Evolutionary conservation across 1,140 invertebrate species (phyloP).

Genomic region (Zophobas morio): DNA sequence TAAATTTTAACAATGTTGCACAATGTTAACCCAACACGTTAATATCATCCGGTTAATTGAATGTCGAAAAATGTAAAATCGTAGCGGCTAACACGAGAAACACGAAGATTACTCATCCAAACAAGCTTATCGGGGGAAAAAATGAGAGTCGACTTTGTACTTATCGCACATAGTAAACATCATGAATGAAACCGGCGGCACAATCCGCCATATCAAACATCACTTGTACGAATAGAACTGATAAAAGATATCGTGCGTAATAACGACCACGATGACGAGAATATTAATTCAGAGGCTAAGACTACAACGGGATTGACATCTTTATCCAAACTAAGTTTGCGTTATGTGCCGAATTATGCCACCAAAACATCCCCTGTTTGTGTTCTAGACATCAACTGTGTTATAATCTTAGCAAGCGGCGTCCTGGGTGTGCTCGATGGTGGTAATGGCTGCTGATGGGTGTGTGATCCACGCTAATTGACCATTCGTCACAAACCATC

Average conservation of each 20-base stretch:
- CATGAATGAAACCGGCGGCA: constrained; percentile 3
- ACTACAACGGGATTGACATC: constrained; percentile 3
- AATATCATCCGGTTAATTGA: background rate
- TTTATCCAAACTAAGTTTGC: constrained; percentile 17
- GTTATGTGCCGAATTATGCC: constrained; percentile 25
- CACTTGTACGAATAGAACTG: background rate
- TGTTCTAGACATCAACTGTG: constrained; percentile 16
- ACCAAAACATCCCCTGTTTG: constrained; percentile 25
- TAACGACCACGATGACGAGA: background rate
- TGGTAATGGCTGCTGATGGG: too few species aligned
- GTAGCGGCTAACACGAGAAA: background rate
- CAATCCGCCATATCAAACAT: background rate
- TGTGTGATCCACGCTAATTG: background rate
- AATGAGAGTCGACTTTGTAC: background rate
- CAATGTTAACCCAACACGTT: constrained; percentile 7
- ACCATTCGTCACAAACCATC: constrained; percentile 7
- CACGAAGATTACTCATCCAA: background rate
- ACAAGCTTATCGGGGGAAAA: background rate
- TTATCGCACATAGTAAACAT: background rate
- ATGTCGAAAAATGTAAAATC: background rate
- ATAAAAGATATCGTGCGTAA: constrained; percentile 4
- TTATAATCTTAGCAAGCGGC: constrained; percentile 23
- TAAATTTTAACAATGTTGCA: constrained; percentile 29
- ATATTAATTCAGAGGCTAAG: constrained; percentile 2
- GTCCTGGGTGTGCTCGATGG: background rate